These are phyloP conservation scores for Pterois miles DNA, from an alignment of 2,797 vertebrate species.

Conservation along the genomic window DNA sequence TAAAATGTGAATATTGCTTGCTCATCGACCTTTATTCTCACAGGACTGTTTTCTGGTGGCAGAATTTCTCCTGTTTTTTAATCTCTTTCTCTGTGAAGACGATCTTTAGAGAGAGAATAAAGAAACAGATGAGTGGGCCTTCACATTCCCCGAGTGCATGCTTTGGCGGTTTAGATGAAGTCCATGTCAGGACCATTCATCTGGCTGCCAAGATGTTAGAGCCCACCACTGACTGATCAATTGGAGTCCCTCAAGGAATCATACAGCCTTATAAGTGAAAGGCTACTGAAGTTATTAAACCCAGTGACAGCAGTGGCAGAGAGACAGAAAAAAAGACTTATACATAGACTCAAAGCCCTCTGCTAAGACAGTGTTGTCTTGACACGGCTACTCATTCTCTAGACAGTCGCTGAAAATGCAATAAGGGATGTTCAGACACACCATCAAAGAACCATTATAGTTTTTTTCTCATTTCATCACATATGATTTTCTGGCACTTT, in stretches of 20 bases:
- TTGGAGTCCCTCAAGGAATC: conserved; percentile 78
- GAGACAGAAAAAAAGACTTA: conserved; percentile 26
- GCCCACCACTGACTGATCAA: conserved; percentile 79
- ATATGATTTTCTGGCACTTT: conserved; percentile 15
- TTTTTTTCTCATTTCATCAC: conserved; percentile 33
- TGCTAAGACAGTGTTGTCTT: conserved; percentile 42
- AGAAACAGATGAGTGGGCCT: conserved; percentile 71
- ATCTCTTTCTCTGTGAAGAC: conserved; percentile 36
- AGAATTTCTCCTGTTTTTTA: conserved; percentile 39
- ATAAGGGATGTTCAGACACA: conserved; percentile 54
- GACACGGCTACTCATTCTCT: conserved; percentile 38
- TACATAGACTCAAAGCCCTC: conserved; percentile 22
- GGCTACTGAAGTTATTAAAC: conserved; percentile 80
- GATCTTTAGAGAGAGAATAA: conserved; percentile 37
- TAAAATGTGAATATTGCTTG: conserved; percentile 20
- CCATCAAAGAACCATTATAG: conserved; percentile 30
- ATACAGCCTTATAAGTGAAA: conserved; percentile 76
- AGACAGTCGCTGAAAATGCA: conserved; percentile 52
- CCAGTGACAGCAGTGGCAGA: conserved; percentile 56
- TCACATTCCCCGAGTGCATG: conserved; percentile 45
- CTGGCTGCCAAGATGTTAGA: conserved; percentile 68
- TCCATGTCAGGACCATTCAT: conserved; percentile 78
- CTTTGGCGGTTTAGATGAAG: conserved; percentile 73
- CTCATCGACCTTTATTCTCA: conserved; percentile 36
- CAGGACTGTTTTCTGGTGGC: conserved; percentile 23